Evolutionary conservation across 2,113 vertebrate genomes (phyloP).

Genomic region (Lonchura striata): DNA sequence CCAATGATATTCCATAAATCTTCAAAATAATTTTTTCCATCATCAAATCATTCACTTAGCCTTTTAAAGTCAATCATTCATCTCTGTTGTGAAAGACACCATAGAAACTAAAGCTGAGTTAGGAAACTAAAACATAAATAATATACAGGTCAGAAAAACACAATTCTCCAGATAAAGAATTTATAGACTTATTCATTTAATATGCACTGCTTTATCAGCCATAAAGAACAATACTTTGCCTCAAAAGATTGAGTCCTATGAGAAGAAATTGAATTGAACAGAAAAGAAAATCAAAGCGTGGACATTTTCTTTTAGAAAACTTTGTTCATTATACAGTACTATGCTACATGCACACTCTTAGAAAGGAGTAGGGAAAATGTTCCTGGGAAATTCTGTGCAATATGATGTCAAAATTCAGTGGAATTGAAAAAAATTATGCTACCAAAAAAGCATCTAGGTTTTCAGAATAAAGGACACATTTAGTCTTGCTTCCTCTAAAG

Average conservation of each 20-base stretch:
- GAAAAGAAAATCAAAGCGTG: background rate
- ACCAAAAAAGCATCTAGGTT: background rate
- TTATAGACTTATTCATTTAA: background rate
- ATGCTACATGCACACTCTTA: fast-evolving
- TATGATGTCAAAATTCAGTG: background rate
- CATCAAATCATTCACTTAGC: background rate
- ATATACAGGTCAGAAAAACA: background rate
- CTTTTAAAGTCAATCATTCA: background rate
- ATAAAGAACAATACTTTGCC: background rate
- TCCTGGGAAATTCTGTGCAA: background rate
- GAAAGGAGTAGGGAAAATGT: background rate
- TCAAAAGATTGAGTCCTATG: background rate
- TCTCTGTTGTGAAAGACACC: background rate
- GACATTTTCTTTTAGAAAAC: background rate
- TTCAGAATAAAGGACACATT: background rate
- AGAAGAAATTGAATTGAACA: background rate
- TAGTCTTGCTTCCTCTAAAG: background rate
- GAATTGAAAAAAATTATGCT: background rate
- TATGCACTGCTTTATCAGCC: background rate
- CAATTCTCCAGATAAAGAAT: background rate
- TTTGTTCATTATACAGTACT: background rate
- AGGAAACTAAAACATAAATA: background rate
- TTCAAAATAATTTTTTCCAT: background rate
- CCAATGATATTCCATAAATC: slow-evolving; percentile 7
- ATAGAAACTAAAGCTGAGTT: background rate